phyloP scores from a whole-genome alignment of 2,113 vertebrate species.

The Irena cyanogastra region DNA sequence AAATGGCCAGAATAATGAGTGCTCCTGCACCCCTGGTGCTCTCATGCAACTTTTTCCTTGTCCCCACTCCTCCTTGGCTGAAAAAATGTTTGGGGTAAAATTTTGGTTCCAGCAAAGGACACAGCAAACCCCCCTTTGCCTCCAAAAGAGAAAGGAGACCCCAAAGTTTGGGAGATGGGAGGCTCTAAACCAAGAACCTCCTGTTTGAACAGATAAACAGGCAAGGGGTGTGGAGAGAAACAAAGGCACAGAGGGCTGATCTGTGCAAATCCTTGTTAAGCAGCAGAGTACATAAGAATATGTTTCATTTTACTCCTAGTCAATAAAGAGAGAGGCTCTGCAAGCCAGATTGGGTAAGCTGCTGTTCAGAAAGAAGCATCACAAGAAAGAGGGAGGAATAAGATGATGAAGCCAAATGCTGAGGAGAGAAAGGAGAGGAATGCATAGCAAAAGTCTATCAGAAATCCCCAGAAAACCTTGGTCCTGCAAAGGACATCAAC shows the following conservation, averaged over 20 bases:
- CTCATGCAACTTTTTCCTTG: neutral
- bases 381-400: neutral
- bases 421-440: neutral
- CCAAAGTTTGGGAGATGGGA: neutral
- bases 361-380: neutral
- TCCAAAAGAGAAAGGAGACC: neutral
- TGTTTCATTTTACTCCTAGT: slow-evolving; percentile 18
- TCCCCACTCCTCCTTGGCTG: neutral
- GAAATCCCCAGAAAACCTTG: neutral
- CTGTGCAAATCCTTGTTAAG: slow-evolving; percentile 18
- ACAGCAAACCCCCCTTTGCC: neutral
- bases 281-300: slow-evolving; percentile 18
- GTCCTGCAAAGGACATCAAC: neutral
- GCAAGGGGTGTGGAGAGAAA: neutral
- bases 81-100: neutral
- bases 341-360: neutral
- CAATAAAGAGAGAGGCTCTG: neutral
- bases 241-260: slow-evolving; percentile 1
- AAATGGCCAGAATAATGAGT: neutral
- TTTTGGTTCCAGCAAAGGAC: neutral
- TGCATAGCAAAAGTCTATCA: neutral
- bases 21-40: neutral
- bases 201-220: neutral
- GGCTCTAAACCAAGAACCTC: neutral
- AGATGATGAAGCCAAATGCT: neutral